Evolutionary conservation across 2,797 vertebrate genomes (phyloP).

Genomic region (Crenichthys baileyi): DNA sequence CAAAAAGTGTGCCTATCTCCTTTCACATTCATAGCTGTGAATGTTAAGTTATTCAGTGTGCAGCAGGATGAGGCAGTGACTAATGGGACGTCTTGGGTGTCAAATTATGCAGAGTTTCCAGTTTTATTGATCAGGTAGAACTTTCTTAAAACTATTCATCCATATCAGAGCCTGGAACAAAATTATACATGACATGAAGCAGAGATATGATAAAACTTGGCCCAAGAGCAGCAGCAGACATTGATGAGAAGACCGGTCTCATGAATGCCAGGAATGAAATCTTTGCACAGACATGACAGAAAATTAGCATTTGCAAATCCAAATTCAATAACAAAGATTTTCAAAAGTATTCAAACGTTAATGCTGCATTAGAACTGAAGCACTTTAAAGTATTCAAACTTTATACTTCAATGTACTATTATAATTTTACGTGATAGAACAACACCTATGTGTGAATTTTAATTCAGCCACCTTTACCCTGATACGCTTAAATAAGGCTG

Average conservation of each 20-base stretch:
- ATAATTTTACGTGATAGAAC: background rate
- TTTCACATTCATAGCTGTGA: conserved; percentile 29
- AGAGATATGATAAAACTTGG: conserved; percentile 21
- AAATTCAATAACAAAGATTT: conserved; percentile 7
- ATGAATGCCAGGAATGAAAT: conserved; percentile 36
- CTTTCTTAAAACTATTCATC: conserved; percentile 26
- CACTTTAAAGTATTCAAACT: background rate
- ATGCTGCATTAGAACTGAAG: background rate
- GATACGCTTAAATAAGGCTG: background rate
- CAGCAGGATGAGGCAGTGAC: conserved; percentile 1
- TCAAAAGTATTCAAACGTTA: conserved; percentile 18
- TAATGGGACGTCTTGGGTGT: background rate
- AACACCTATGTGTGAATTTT: background rate
- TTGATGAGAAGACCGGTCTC: conserved; percentile 34
- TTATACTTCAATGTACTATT: background rate
- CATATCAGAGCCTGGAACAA: background rate
- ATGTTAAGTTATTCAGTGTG: conserved; percentile 23
- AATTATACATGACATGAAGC: conserved; percentile 13
- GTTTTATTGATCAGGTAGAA: conserved; percentile 21
- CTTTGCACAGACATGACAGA: conserved; percentile 11
- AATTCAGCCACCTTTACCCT: background rate
- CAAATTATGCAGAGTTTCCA: conserved; percentile 28
- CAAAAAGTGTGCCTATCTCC: conserved; percentile 21
- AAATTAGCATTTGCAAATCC: conserved; percentile 15
- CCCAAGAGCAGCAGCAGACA: conserved; percentile 21